phyloP scores from a whole-genome alignment of 2,113 vertebrate genomes.

The Strix aluco region DNA sequence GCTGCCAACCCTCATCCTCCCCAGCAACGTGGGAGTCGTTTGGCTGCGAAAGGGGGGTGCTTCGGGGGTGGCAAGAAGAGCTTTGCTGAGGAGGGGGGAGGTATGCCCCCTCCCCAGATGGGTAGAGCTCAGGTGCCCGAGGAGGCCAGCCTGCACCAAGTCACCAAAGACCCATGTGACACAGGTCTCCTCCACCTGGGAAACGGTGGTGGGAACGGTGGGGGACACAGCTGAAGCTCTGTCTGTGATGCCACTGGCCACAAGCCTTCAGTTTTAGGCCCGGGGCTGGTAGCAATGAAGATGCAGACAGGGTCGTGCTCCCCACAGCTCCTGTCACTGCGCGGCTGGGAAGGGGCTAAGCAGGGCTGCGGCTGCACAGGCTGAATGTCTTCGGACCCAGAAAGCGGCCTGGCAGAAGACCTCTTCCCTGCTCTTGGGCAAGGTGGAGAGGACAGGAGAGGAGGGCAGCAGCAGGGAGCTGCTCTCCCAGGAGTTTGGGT shows the following conservation, averaged over 20 bases:
- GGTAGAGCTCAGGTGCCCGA: fast-evolving
- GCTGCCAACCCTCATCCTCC: neutral
- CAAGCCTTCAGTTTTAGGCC: neutral
- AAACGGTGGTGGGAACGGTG: neutral
- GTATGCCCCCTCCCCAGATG: neutral
- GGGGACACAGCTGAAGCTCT: neutral
- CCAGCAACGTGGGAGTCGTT: neutral
- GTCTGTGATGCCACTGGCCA: neutral
- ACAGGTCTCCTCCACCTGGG: fast-evolving
- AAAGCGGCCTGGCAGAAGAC: neutral
- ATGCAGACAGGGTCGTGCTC: neutral
- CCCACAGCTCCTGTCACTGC: neutral
- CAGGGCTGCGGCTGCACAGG: neutral
- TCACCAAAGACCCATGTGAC: neutral
- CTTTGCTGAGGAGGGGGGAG: neutral
- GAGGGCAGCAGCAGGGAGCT: neutral
- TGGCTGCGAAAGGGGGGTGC: neutral
- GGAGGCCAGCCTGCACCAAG: neutral
- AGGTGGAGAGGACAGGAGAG: neutral
- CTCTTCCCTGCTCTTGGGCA: neutral
- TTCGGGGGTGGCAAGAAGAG: neutral
- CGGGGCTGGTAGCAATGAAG: neutral
- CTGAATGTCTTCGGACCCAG: neutral
- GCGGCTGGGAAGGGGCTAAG: neutral
- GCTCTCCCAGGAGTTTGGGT: neutral